Conservation (phyloP, 2,797 vertebrate species). For the Malurus leucopterus region DNA sequence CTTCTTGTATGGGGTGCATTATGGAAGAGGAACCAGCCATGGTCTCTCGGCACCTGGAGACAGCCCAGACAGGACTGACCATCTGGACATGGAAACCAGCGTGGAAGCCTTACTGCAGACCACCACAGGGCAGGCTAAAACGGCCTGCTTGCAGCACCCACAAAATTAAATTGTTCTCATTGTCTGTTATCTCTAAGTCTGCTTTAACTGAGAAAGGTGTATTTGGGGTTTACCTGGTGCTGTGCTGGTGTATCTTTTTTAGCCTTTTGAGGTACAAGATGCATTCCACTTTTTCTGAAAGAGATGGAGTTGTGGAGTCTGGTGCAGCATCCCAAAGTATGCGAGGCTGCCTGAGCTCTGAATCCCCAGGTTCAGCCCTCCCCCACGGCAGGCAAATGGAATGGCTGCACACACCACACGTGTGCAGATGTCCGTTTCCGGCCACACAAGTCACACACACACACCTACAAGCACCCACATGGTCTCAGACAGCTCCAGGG, state of each 20-base stretch:
- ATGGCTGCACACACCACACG: background rate
- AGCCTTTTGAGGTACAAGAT: background rate
- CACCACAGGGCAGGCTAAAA: background rate
- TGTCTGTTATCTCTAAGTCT: background rate
- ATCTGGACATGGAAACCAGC: background rate
- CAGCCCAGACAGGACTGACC: background rate
- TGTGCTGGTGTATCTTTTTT: background rate
- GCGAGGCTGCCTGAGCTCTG: background rate
- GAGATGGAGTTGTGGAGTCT: background rate
- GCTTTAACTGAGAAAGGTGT: background rate
- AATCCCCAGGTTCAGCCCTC: background rate
- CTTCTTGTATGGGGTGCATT: background rate
- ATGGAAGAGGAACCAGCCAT: background rate
- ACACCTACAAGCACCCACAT: background rate
- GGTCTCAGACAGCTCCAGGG: background rate
- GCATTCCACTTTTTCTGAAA: background rate
- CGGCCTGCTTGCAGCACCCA: background rate
- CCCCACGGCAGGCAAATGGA: accelerated
- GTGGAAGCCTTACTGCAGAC: accelerated
- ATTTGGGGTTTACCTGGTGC: background rate
- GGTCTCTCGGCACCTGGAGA: background rate
- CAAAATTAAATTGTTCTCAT: background rate
- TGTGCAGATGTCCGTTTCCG: too few species aligned
- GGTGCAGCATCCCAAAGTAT: background rate
- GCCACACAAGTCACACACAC: background rate